Evolutionary conservation across 2,888 invertebrate genomes (phyloP), one percentile per base, ranked within the genome.

Genomic region (Steinernema hermaphroditum): DNA sequence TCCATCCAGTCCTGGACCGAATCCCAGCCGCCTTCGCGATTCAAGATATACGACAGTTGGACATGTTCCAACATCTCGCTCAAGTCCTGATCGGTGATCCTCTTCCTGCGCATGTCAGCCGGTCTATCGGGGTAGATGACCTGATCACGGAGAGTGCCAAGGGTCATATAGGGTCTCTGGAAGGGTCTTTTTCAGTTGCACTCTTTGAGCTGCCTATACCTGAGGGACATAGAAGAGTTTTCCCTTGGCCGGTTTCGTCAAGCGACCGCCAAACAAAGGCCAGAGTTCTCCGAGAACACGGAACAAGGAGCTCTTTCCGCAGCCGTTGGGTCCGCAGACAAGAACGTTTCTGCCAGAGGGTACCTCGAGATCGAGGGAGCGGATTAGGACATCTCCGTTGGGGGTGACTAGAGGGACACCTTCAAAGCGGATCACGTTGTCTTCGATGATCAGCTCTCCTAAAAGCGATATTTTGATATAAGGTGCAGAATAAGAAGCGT

Each of bases 301-400:
- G 90, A 98, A 98, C 83, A 98, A 90, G 0, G 96, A 96, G 71
- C 94, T 94, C 88, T 98, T 98, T 68, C 97, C 97, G 88, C 96
- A 95, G 0, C 98, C 97, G 88, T 98, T 98, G 1, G 97, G 97
- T 0, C 97, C 97, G 87, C 96, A 96, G 0, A 97, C 94, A n/a
- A 97, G 88, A 0, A 97, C 95, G 89, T 97, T 97, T 89, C 93
- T 93, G 49, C 96, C 96, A 0, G 95, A 94, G 80, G 91, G 91
- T 71, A 89, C 95, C 90, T 95, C 94, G 86, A 98, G 94, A 54
- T 87, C 91, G 16, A 97, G 89, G 82, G 94, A 93, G 82, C 92
- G 91, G 44, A 97, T 91, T 49, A 98, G 91, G 9, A 97, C 90
- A 87, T 98, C 97, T 0, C 97, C 97, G 86, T 96, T 97, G 1